Evolutionary conservation across 2,113 vertebrate genomes (phyloP), one percentile per base, ranked within the genome.

Genomic region (Clinocottus analis): DNA sequence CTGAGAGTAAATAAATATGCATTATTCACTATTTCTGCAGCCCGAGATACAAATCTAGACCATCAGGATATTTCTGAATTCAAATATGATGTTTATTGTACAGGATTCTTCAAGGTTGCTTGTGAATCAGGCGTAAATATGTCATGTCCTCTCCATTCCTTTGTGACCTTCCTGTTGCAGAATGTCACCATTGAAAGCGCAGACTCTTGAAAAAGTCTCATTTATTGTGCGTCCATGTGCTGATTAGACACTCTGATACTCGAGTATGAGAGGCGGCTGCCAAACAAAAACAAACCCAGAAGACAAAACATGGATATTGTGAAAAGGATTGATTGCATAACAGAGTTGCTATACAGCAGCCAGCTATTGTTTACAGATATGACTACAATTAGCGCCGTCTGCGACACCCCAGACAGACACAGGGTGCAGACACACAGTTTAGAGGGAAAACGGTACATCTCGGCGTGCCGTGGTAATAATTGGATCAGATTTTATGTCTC

Each of bases 321-420:
- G 58, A 58, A 47, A 0, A 51, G 14, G 11, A 25, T 69, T 21
- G n/a, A 16, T 61, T 55, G 19, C 6, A 7, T 75, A 59, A 64
- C 13, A 45, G 9, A 25, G n/a, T n/a, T 53, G 21, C 49, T 63
- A 45, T 58, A 68, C 33, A 56, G 33, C 39, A 75, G 23, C 29
- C 0, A 58, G 64, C 55, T 60, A 43, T 85, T 74, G 55, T 41
- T 51, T 59, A 53, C 47, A 64, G 49, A 82, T 79, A 86, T 66
- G 73, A 85, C 17, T 77, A 41, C 72, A 82, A 82, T 84, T 73
- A 84, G 78, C 60, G 39, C 62, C 63, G 61, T 70, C 60, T 77
- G 72, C 37, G 25, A 85, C 49, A 0, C 3, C 21, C 27, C 4
- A 55, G 51, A 53, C 58, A 43, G 59, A 75, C 39, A 12, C 16